Evolutionary conservation across 2,797 vertebrate genomes (phyloP), one percentile per base, ranked within the genome.

Genomic region (Enteromius viviparus): DNA sequence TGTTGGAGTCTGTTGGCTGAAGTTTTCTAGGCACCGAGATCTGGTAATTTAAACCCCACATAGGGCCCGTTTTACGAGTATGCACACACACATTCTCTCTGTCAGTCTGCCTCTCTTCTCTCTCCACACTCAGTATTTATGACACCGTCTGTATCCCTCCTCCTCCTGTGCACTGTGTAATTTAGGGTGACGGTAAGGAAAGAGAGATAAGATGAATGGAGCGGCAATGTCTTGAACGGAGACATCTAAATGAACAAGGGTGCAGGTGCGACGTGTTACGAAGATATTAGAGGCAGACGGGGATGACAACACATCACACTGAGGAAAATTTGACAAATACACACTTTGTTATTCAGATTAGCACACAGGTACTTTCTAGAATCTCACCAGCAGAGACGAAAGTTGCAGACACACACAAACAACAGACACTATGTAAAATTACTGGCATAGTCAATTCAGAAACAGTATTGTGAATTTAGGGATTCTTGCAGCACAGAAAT

Each of bases 151-250:
- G 87, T 90, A 90, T 89, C 82, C 75, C 84, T 75, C 85, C 49
- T 82, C 85, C 45, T 64, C 86, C 81, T 85, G 86, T 87, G 89
- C 85, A 86, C 88, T 87, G 85, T 89, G 89, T 92, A 88, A 93
- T 92, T 90, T 91, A 88, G 90, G 88, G 71, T 87, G 90, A 91
- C 89, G 87, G 86, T 87, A 83, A 85, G 84, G 65, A 76, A 69
- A 70, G 76, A 62, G 32, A 81, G 80, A 81, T 80, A 84, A 84
- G 84, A 89, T 87, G 86, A 84, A 89, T 89, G 83, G 66, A 79
- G 78, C 72, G 42, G 53, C 81, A 85, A 83, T 78, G 86, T 86
- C 85, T 89, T 78, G 81, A 87, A 86, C 81, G 81, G 64, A 77
- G 82, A 72, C 82, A 23, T 80, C 74, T 72, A 65, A 84, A 85